A percentile compares a stretch with the other conserved stretches of the same genome.
These are phyloP conservation scores for Lophotis ruficrista DNA, from an alignment of 2,113 vertebrate species.

Conservation along the genomic window DNA sequence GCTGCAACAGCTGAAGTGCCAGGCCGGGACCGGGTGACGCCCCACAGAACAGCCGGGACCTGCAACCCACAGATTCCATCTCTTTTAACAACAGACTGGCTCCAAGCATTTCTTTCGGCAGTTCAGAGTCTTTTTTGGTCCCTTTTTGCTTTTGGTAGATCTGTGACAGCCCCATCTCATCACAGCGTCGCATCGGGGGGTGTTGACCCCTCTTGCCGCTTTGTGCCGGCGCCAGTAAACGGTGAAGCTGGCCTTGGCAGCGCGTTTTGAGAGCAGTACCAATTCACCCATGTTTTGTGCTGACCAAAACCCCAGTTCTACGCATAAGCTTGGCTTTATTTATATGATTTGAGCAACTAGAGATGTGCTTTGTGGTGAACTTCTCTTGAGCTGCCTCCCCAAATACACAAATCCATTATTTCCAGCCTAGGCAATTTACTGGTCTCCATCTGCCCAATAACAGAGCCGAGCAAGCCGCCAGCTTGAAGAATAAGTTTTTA, in stretches of 20 bases:
- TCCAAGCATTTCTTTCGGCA: neutral
- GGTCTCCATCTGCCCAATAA: conserved; percentile 16
- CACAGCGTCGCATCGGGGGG: neutral
- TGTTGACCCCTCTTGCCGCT: conserved; percentile 44
- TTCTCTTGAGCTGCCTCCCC: neutral
- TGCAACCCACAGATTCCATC: conserved; percentile 27
- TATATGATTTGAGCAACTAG: neutral
- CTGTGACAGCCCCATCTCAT: neutral
- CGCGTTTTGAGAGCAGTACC: neutral
- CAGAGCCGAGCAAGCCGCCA: neutral
- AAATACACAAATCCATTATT: conserved; percentile 35
- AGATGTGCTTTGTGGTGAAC: neutral
- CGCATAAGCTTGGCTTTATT: neutral
- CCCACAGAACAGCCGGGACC: conserved; percentile 11
- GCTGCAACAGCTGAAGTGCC: conserved; percentile 23
- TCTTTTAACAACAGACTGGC: conserved; percentile 3
- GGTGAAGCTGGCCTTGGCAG: neutral
- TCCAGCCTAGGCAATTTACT: neutral
- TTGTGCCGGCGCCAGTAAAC: conserved; percentile 44
- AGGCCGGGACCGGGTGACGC: neutral
- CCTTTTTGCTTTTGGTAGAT: neutral
- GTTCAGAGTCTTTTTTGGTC: neutral
- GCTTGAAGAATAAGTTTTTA: conserved; percentile 48
- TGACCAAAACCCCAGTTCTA: neutral
- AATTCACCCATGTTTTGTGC: conserved; percentile 3